Evolutionary conservation across 2,797 vertebrate genomes (phyloP).

Genomic region (Molothrus ater): DNA sequence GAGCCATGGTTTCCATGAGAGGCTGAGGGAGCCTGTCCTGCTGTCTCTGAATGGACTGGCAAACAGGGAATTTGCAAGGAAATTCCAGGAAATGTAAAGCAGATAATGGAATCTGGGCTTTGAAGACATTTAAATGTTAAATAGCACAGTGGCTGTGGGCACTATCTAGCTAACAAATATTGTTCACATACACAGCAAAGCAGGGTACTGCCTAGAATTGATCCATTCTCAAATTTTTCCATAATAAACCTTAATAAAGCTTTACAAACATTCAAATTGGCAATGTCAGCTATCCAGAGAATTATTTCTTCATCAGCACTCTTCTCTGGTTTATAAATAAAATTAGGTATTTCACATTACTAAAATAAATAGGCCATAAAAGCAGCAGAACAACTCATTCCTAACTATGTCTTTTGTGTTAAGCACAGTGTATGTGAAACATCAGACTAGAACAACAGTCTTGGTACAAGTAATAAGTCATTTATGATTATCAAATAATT

Average conservation of each 20-base stretch:
- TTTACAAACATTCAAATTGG: not conserved
- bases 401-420: not conserved
- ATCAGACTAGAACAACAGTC: not conserved
- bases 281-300: not conserved
- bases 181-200: not conserved
- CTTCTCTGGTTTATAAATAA: slow-evolving; percentile 50
- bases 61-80: not conserved
- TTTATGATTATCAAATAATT: not conserved
- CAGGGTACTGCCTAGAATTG: not conserved
- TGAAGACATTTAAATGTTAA: not conserved
- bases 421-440: not conserved
- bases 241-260: not conserved
- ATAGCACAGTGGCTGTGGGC: not conserved
- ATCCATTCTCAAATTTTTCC: not conserved
- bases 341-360: slow-evolving; percentile 2
- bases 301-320: slow-evolving; percentile 14
- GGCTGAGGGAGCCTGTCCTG: not conserved
- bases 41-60: not conserved
- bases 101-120: not conserved
- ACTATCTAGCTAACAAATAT: not conserved
- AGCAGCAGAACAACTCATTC: not conserved
- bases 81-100: not conserved
- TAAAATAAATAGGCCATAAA: slow-evolving; percentile 7
- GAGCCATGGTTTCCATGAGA: not conserved
- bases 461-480: not conserved